Evolutionary conservation across 2,888 invertebrate species (phyloP), one percentile per base, ranked within the genome.

Genomic region (Tetanocera ferruginea): DNA sequence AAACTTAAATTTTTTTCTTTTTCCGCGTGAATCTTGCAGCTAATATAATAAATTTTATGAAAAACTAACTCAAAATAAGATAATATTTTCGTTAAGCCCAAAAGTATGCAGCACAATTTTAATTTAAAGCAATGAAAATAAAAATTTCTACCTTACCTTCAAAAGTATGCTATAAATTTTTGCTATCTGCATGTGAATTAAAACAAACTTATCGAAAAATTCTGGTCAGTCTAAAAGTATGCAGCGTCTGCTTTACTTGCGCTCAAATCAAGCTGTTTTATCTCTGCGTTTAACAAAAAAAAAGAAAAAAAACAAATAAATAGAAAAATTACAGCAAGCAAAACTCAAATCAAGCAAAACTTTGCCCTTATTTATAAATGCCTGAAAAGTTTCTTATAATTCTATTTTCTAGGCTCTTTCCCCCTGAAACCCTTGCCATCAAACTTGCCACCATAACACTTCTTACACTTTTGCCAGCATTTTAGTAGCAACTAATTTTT

Each of bases 281-380:
- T 11, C 1, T 43, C 11, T 11, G 11, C 1, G 43, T 11, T 37
- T 37, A 8, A 43, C 67, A 17, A 31, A 25, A 60, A 60, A 69
- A 51, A 11, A 71, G 34, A 64, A 70, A 37, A 78, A 77, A 79
- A 76, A 11, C 5, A 31, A 31, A 31, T 4, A 31, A 31, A 5
- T 4, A 31, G 5, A 31, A 31, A 31, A 31, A 31, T 31, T 31
- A 31, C 3, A 31, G 31, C 3, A 31, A 5, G 5, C 3, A 31
- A 31, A 62, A 31, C 62, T 62, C 2, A 28, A 23, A 69, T 49
- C 28, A 51, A 34, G 31, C 49, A 69, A 69, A 51, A 69, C 25
- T 67, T 67, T 67, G 19, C 14, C 9, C 28, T 57, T 25, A 25
- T 60, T 28, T 23, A 14, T 17, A 25, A 28, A 25, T 28, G 14